phyloP scores from a whole-genome alignment of 2,888 invertebrate genomes.

The Diaprepes abbreviatus region DNA sequence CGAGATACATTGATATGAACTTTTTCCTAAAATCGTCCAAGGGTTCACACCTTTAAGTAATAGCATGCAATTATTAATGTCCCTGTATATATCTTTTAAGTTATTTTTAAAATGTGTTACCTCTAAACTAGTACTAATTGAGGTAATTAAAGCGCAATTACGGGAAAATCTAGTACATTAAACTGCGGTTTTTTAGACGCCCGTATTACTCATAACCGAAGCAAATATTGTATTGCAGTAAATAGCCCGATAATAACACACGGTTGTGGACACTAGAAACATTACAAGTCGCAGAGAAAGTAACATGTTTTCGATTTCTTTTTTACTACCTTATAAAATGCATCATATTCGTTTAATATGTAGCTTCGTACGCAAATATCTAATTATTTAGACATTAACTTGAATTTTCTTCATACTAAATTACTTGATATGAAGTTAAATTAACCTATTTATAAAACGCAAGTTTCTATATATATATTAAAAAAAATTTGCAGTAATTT shows the following conservation, averaged over 20 bases:
- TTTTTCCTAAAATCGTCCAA: too few relatives aligned
- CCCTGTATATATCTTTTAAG: too few relatives aligned
- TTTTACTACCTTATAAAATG: constrained; percentile 30
- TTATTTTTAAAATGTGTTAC: too few relatives aligned
- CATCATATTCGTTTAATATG: constrained; percentile 16
- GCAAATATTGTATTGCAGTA: constrained; percentile 1
- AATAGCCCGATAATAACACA: not conserved
- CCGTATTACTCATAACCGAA: not conserved
- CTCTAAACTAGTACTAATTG: too few relatives aligned
- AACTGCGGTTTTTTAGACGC: not conserved
- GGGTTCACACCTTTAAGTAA: too few relatives aligned
- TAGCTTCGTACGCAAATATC: constrained; percentile 4
- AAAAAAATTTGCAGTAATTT: too few relatives aligned
- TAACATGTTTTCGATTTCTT: constrained; percentile 36
- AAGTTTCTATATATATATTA: too few relatives aligned
- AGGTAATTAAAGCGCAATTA: not conserved
- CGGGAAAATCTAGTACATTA: too few relatives aligned
- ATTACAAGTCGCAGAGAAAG: constrained; percentile 28
- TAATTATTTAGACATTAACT: not conserved
- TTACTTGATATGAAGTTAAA: too few relatives aligned
- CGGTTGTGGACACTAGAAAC: constrained; percentile 1
- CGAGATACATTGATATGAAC: too few relatives aligned
- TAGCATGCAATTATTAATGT: too few relatives aligned
- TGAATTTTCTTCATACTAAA: not conserved
- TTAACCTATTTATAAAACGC: too few relatives aligned